Evolutionary conservation across 2,113 vertebrate species (phyloP).

Genomic region (Gulo gulo): DNA sequence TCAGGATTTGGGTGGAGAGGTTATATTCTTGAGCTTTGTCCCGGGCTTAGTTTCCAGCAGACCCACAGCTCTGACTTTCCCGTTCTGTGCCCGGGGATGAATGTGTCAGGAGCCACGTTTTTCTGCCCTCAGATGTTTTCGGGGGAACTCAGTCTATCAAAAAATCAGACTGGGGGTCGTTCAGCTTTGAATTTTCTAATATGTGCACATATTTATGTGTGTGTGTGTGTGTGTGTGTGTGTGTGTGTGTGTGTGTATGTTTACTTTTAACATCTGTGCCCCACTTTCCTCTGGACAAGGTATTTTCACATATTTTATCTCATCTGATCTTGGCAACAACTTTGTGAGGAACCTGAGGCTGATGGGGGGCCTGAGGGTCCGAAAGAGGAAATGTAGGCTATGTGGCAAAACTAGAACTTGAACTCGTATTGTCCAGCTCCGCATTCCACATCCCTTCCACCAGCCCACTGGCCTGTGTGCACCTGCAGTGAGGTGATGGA

Average conservation of each 20-base stretch:
- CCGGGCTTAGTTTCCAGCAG: neutral
- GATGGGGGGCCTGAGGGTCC: neutral
- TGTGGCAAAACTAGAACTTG: neutral
- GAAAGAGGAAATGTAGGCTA: neutral
- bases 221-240: neutral
- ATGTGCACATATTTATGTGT: neutral
- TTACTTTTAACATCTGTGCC: neutral
- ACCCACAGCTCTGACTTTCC: neutral
- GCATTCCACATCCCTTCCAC: neutral
- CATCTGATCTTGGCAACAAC: neutral
- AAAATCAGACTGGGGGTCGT: neutral
- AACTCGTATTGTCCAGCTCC: neutral
- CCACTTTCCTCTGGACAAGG: neutral
- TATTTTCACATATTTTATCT: neutral
- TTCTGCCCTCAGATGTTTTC: neutral
- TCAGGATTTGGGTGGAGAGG: neutral
- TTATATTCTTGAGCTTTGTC: neutral
- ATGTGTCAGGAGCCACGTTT: neutral
- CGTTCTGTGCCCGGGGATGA: neutral
- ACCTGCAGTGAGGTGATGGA: neutral
- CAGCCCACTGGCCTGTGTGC: too few relatives aligned
- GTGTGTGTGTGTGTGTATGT: fast-evolving
- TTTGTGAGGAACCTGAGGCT: neutral
- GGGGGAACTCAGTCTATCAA: neutral
- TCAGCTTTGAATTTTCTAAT: neutral